phyloP scores from a whole-genome alignment of 1,140 invertebrate species.

The Nylanderia fulva region DNA sequence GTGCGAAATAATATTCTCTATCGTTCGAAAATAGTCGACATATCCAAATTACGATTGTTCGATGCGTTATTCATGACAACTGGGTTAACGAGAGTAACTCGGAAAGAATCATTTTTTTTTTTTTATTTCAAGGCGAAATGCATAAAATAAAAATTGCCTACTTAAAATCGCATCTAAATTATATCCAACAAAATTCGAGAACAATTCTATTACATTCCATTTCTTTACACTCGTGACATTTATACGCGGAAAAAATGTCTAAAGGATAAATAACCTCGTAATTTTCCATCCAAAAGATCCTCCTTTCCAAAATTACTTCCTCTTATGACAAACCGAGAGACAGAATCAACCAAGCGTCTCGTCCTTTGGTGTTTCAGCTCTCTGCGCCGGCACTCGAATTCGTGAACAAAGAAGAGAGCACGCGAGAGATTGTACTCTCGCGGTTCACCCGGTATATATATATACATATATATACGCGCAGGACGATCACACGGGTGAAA shows the following conservation, averaged over 20 bases:
- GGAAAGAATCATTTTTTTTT: not conserved
- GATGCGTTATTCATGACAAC: slow-evolving; percentile 18
- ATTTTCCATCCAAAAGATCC: not conserved
- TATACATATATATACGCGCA: slow-evolving; percentile 45
- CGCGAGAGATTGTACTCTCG: not conserved
- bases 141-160: not conserved
- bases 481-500: slow-evolving; percentile 68
- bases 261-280: not conserved
- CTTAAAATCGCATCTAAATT: not conserved
- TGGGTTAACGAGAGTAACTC: not conserved
- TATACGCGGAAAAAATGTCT: not conserved
- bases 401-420: slow-evolving; percentile 18
- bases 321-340: not conserved
- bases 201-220: not conserved
- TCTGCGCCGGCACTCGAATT: not conserved
- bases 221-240: not conserved
- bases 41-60: slow-evolving; percentile 8
- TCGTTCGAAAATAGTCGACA: slow-evolving; percentile 44
- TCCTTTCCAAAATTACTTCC: not conserved
- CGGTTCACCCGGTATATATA: slow-evolving; percentile 65
- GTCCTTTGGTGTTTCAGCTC: no score
- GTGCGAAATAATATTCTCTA: slow-evolving; percentile 36
- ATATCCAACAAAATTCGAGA: not conserved
- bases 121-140: not conserved
- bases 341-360: not conserved